Conservation (phyloP, 2,113 vertebrate genomes). For the Oreocharis arfaki region DNA sequence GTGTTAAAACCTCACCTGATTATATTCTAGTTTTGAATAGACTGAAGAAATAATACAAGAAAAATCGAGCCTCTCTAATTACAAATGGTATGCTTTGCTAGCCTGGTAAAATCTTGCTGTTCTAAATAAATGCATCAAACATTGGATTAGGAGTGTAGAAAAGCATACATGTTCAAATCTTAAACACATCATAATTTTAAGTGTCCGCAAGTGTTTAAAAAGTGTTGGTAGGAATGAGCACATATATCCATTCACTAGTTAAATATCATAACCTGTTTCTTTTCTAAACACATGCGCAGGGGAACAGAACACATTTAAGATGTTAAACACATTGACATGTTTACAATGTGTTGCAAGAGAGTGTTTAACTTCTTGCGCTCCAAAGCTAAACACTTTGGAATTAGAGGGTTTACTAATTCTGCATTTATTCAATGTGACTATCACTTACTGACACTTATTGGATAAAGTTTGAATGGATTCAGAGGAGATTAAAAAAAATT, state of each 20-base stretch:
- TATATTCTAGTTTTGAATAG: neutral
- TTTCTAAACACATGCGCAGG: constrained; percentile 71
- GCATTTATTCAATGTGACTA: constrained; percentile 53
- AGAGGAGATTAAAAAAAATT: neutral
- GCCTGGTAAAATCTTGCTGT: constrained; percentile 41
- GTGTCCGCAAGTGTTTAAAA: constrained; percentile 77
- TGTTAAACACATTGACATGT: constrained; percentile 84
- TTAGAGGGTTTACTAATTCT: constrained; percentile 75
- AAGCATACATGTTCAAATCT: constrained; percentile 75
- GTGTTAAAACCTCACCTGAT: neutral
- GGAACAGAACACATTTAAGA: constrained; percentile 75
- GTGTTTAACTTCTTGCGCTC: constrained; percentile 79
- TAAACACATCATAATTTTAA: constrained; percentile 84
- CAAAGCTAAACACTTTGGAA: constrained; percentile 78
- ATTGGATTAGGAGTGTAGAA: constrained; percentile 78
- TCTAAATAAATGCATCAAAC: constrained; percentile 53
- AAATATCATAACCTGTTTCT: constrained; percentile 81
- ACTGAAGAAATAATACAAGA: neutral
- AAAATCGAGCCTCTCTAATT: neutral
- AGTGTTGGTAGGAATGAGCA: constrained; percentile 74
- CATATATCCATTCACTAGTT: constrained; percentile 75
- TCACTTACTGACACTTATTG: constrained; percentile 57
- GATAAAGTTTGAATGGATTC: constrained; percentile 48
- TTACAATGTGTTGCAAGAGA: constrained; percentile 82
- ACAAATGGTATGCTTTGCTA: neutral